Evolutionary conservation across 2,888 invertebrate species (phyloP), one percentile per base, ranked within the genome.

Genomic region (Zygaena filipendulae): DNA sequence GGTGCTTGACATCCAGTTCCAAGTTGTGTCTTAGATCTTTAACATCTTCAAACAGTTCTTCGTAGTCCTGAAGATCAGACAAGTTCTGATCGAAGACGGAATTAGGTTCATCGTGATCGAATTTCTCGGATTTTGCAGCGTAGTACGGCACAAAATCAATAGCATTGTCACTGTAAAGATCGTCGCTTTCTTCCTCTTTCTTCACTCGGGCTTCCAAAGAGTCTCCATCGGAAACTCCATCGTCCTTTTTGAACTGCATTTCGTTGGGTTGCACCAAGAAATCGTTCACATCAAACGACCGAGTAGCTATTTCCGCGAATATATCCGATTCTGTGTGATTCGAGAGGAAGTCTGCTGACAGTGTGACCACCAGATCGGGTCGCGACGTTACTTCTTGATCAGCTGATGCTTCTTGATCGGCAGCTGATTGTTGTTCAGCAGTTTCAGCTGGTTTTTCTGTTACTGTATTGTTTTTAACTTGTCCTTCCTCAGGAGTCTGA

Each of bases 81-180:
- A 84, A 45, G 40, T 84, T 85, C 40, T 84, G 84, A 24, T 82
- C 79, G 44, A 74, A 71, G 1, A 85, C 80, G 0, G 84, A 82
- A 31, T 67, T 54, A 0, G 60, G 43, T 42, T 59, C 80, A 18
- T 49, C 81, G 42, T 44, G 55, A 35, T 63, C 66, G 39, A 61
- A 47, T 30, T 60, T 66, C 35, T 70, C 74, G 0, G 60, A 37
- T 40, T 70, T 72, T 4, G 55, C 51, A 4, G 54, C 46, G 45
- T 77, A 80, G 28, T 70, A 79, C 2, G 77, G 70, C 11, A 74
- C 69, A 36, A 61, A 79, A 27, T 64, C 79, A 18, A 74, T 71
- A 1, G 77, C 77, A 29, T 80, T 77, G 27, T 80, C 80, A 32
- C 61, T 69, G 43, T 75, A 74, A 4, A 72, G 33, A 30, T 69